Conservation (phyloP, 2,797 vertebrate genomes). For the Tenualosa thibaudeaui region DNA sequence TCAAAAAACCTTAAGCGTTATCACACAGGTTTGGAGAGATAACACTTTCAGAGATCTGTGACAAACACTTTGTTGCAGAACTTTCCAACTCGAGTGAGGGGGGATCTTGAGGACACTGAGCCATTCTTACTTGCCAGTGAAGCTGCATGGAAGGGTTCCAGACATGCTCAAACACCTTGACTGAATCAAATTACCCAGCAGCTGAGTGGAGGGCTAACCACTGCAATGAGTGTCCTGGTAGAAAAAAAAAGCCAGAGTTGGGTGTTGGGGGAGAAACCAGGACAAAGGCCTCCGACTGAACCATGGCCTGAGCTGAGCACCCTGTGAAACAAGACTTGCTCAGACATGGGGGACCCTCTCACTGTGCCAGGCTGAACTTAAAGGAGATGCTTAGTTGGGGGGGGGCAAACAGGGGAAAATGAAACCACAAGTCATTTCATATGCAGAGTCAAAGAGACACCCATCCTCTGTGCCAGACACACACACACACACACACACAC, state of each 20-base stretch:
- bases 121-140: background rate
- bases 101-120: background rate
- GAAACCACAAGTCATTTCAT: background rate
- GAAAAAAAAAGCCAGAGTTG: background rate
- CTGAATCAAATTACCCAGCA: slow-evolving; percentile 1
- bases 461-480: background rate
- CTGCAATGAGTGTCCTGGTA: background rate
- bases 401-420: slow-evolving; percentile 7
- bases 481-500: background rate
- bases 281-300: background rate
- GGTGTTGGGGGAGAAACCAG: background rate
- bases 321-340: slow-evolving; percentile 1
- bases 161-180: slow-evolving; percentile 2
- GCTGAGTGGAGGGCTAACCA: background rate
- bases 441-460: background rate
- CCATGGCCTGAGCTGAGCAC: slow-evolving; percentile 6
- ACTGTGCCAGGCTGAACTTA: background rate
- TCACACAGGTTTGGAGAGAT: background rate
- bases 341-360: background rate
- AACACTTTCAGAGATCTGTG: background rate
- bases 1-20: background rate
- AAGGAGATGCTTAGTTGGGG: background rate
- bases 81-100: background rate
- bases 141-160: background rate
- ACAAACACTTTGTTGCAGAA: background rate